Conservation (phyloP, 1,140 invertebrate species). For the Drosophila nikananu region DNA sequence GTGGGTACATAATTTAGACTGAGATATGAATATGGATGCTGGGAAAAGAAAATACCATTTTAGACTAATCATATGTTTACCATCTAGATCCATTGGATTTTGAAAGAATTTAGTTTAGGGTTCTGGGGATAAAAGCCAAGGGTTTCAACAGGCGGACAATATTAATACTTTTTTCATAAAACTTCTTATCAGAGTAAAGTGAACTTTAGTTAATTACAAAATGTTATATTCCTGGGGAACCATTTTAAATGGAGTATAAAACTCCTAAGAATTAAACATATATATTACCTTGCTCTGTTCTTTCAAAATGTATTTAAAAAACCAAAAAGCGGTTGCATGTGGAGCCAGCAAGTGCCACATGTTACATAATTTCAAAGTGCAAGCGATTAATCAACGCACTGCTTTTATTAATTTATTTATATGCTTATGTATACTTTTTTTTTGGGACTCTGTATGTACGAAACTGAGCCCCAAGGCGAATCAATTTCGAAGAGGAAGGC, state of each 20-base stretch:
- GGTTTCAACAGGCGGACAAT: too few species aligned
- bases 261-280: not conserved
- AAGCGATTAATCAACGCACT: conserved; percentile 51
- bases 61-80: too few species aligned
- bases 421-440: too few species aligned
- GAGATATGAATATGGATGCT: too few species aligned
- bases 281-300: not conserved
- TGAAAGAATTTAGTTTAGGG: too few species aligned
- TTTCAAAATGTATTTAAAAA: conserved; percentile 54
- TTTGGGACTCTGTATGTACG: conserved; percentile 42
- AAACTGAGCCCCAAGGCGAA: conserved; percentile 32
- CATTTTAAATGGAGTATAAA: not conserved
- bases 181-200: too few species aligned
- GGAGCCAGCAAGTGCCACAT: conserved; percentile 58
- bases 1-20: too few species aligned
- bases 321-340: conserved; percentile 35
- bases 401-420: conserved; percentile 57
- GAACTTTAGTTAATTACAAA: too few species aligned
- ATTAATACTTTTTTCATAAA: too few species aligned
- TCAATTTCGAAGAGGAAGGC: conserved; percentile 33
- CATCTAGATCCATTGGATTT: too few species aligned
- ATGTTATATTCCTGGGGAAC: not conserved
- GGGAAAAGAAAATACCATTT: too few species aligned
- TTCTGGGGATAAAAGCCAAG: too few species aligned
- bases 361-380: conserved; percentile 64